Evolutionary conservation across 2,113 vertebrate species (phyloP), one percentile per base, ranked within the genome.

Genomic region (Spea multiplicata): DNA sequence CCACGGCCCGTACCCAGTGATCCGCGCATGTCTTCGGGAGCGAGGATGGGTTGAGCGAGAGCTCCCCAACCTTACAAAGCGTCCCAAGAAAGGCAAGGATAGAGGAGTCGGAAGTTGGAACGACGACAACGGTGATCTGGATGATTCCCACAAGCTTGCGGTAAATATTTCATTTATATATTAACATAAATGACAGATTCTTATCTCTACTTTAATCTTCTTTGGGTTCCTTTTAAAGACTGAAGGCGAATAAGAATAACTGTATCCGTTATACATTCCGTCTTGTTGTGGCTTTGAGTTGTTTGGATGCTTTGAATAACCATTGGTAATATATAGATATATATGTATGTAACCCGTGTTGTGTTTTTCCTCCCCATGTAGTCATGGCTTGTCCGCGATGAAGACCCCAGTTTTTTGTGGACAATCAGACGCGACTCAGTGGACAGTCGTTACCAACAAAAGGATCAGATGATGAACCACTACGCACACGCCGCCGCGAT

Each of bases 21-120:
- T 98, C 82, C 93, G 95, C 44, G 87, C 82, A 5, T 91, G 91
- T 73, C 86, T 98, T 80, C 82, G 86, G 52, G 91, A 84, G 14
- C 88, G 94, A 73, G 96, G 96, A 71, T 98, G 96, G 95, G 94
- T 98, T 83, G 96, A 99, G 83, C 93, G 86, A 5, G 91, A 87
- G 70, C 65, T 91, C 17, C 82, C 88, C 0, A 55, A 47, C 2
- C 0, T 47, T 0, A 13, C 44, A 44, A 86, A 82, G 3, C 74
- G 1, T 2, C 4, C 53, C 3, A 17, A 16, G 13, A 46, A 44
- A 74, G 89, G 93, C 0, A 86, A 84, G 1, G 85, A 88, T 8
- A 86, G 84, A 3, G 82, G 77, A 0, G 83, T 81, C 64, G 82
- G 81, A 0, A 76, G 82, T 0, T 83, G 85, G 47, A 70, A 76